These are phyloP conservation scores for Eubucco bourcierii DNA, from an alignment of 2,113 vertebrate genomes.

Conservation along the genomic window DNA sequence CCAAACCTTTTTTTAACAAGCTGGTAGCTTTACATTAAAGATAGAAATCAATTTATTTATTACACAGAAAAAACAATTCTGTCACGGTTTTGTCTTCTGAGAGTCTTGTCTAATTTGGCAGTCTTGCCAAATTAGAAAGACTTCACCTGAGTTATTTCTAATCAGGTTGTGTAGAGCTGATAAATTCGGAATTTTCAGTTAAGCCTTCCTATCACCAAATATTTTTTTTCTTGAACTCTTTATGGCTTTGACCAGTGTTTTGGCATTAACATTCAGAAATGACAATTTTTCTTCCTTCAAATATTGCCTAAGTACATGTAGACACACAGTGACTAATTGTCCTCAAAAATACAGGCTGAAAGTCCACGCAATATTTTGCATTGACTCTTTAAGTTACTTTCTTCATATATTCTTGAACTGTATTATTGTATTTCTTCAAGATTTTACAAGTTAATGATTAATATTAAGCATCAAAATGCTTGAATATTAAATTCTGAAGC, in stretches of 20 bases:
- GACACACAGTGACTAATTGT: neutral
- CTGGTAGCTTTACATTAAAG: neutral
- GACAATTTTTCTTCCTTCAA: neutral
- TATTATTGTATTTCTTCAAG: neutral
- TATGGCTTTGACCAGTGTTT: neutral
- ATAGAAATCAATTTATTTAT: neutral
- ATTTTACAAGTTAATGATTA: neutral
- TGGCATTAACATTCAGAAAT: neutral
- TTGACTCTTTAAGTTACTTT: neutral
- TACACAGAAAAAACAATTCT: neutral
- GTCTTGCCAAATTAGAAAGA: neutral
- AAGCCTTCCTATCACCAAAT: neutral
- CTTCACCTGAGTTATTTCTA: neutral
- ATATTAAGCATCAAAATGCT: neutral
- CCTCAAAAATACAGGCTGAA: neutral
- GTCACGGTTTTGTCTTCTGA: neutral
- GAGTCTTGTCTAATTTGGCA: no score
- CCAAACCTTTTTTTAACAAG: neutral
- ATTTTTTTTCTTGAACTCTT: neutral
- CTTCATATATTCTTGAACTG: neutral
- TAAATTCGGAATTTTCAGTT: neutral
- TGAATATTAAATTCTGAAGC: neutral
- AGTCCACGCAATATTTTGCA: neutral
- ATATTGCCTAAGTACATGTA: neutral
- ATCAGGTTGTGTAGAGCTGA: neutral